These are phyloP conservation scores for Acanthosoma haemorrhoidale DNA, from an alignment of 2,888 invertebrate genomes.

Conservation along the genomic window DNA sequence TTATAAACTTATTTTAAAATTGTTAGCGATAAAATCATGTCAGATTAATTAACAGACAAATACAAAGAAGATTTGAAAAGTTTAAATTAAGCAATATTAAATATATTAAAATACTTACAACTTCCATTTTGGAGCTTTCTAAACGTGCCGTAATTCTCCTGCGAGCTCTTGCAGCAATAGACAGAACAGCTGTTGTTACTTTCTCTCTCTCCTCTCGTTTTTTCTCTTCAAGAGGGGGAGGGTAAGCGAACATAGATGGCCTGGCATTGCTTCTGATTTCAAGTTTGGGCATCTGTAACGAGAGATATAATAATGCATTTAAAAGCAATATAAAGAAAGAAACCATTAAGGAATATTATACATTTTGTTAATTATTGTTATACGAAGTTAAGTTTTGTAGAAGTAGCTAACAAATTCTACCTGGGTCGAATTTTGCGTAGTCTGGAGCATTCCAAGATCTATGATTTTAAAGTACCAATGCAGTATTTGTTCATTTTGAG, in stretches of 20 bases:
- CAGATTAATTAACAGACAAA: too few species aligned
- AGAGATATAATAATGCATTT: too few species aligned
- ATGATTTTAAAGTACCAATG: too few species aligned
- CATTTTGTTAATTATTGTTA: not conserved
- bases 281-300: conserved; percentile 77
- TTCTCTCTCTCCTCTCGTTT: conserved; percentile 97
- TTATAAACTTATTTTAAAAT: too few species aligned
- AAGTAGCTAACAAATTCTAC: not conserved
- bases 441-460: too few species aligned
- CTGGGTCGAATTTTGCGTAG: not conserved
- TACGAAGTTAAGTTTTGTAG: not conserved
- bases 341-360: not conserved
- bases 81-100: too few species aligned
- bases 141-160: conserved; percentile 55
- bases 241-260: conserved; percentile 93
- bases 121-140: conserved; percentile 71
- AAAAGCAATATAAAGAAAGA: too few species aligned
- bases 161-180: conserved; percentile 89
- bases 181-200: conserved; percentile 94
- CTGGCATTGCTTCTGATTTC: conserved; percentile 88
- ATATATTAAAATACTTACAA: conserved; percentile 48
- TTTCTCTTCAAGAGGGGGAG: conserved; percentile 94
- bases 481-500: too few species aligned
- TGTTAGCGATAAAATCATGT: too few species aligned
- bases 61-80: not conserved